Base-by-base conservation (phyloP, 2,797 vertebrate genomes). In the Chrysolophus pictus region DNA sequence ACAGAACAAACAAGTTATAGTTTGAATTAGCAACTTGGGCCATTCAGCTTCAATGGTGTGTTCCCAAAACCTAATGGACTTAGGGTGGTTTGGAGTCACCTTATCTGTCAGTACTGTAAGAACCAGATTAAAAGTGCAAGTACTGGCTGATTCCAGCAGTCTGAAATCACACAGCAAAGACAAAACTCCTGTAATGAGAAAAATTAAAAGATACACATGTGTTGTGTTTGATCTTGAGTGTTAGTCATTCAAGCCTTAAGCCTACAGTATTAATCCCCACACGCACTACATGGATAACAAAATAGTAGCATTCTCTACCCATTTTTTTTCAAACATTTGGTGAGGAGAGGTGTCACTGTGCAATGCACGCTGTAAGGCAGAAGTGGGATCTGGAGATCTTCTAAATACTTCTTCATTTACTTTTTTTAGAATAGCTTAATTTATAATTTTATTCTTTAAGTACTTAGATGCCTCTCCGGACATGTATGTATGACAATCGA, bases 381-480 rank as follows among this genome's bases (percentile, higher is more conserved):
- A 78, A 68, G 5, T 75, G 81, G n/a, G 23, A 63, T 82, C 29
- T 84, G 78, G 77, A 73, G 33, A 35, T 87, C 63, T 91, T 65
- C 71, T 87, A 59, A 84, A 72, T 86, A 76, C 39, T 42, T 80
- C 23, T 73, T 90, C 1, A 3, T 46, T 72, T 91, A 42, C 21
- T 65, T 90, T 84, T 24, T 29, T 56, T 87, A 59, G 35, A 35
- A 55, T 92, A 84, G 22, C 35, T 85, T 72, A 65, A 76, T 89
- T 82, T 94, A 33, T 70, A 41, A 29, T 83, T 93, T 44, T 93
- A n/a, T 19, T 81, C 44, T 84, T 84, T 81, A 37, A 84, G 47
- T 90, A 77, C 59, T 84, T 62, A 70, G 68, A 42, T 96, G 86
- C 72, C 62, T 90, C 84, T 95, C 63, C 89, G 89, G 70, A 76